These are phyloP conservation scores for Lagocephalus sceleratus DNA, from an alignment of 2,797 vertebrate genomes.

Conservation along the genomic window DNA sequence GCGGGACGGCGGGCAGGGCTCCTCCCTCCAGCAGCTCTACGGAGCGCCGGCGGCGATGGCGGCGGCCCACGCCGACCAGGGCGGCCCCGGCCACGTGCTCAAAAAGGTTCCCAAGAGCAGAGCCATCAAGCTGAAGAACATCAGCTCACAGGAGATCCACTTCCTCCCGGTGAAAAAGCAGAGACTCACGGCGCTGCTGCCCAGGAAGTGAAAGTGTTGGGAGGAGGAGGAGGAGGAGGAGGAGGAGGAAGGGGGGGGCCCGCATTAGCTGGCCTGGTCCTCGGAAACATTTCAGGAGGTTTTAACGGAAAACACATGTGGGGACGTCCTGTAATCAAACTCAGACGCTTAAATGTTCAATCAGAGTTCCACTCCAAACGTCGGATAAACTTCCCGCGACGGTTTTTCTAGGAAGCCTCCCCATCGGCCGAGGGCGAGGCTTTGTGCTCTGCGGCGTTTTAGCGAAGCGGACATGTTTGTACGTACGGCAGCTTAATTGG, in stretches of 20 bases:
- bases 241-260: slow-evolving; percentile 18
- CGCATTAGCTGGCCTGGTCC: slow-evolving; percentile 32
- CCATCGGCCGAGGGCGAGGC: slow-evolving; percentile 8
- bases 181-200: slow-evolving; percentile 91
- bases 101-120: slow-evolving; percentile 91
- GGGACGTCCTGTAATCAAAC: slow-evolving; percentile 40
- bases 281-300: slow-evolving; percentile 31
- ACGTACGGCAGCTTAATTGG: slow-evolving; percentile 52
- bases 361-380: background rate
- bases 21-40: slow-evolving; percentile 86
- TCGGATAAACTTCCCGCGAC: slow-evolving; percentile 10
- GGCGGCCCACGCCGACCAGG: slow-evolving; percentile 78
- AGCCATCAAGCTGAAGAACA: slow-evolving; percentile 97
- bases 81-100: slow-evolving; percentile 79
- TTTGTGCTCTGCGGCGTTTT: slow-evolving; percentile 26
- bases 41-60: slow-evolving; percentile 69
- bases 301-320: slow-evolving; percentile 50
- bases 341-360: slow-evolving; percentile 17
- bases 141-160: slow-evolving; percentile 97
- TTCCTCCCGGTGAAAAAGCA: slow-evolving; percentile 99
- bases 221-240: no score
- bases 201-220: slow-evolving; percentile 85
- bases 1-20: slow-evolving; percentile 84
- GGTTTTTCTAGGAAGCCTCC: slow-evolving; percentile 3
- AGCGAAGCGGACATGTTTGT: slow-evolving; percentile 24